phyloP scores from a whole-genome alignment of 2,888 invertebrate genomes.

The Noctua pronuba region DNA sequence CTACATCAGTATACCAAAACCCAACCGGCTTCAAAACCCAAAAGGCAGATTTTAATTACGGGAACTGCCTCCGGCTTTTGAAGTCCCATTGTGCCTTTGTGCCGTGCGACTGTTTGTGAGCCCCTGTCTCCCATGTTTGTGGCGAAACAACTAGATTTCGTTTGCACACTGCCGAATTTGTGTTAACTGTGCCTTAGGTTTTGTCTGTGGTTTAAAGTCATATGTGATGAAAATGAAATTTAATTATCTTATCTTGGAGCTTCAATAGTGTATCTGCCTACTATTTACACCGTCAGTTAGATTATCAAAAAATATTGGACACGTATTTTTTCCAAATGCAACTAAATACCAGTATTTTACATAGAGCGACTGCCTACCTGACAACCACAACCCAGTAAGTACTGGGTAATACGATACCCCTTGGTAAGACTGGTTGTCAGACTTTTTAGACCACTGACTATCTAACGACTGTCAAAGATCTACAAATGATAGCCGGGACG shows the following conservation, averaged over 20 bases:
- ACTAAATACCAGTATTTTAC: no score
- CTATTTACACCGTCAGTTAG: no score
- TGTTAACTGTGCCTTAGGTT: slow-evolving; percentile 36
- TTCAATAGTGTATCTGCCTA: neutral
- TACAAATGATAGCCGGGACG: no score
- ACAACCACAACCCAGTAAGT: no score
- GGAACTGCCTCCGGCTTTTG: slow-evolving; percentile 76
- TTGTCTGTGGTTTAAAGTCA: slow-evolving; percentile 2
- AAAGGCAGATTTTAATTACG: slow-evolving; percentile 89
- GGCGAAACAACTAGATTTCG: slow-evolving; percentile 58
- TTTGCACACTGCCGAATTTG: slow-evolving; percentile 50
- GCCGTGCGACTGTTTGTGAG: slow-evolving; percentile 62
- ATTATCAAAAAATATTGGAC: no score
- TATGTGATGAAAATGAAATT: neutral
- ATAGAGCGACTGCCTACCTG: no score
- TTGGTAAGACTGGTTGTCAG: no score
- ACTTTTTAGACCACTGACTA: no score
- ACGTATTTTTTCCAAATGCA: no score
- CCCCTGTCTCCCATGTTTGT: slow-evolving; percentile 65
- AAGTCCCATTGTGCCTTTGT: slow-evolving; percentile 73
- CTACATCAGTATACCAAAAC: slow-evolving; percentile 29
- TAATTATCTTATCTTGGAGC: neutral
- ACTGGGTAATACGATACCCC: no score
- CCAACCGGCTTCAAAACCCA: slow-evolving; percentile 72
- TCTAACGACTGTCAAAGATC: no score